Base-by-base conservation (phyloP, 1,140 invertebrate species). In the Cephus cinctus region DNA sequence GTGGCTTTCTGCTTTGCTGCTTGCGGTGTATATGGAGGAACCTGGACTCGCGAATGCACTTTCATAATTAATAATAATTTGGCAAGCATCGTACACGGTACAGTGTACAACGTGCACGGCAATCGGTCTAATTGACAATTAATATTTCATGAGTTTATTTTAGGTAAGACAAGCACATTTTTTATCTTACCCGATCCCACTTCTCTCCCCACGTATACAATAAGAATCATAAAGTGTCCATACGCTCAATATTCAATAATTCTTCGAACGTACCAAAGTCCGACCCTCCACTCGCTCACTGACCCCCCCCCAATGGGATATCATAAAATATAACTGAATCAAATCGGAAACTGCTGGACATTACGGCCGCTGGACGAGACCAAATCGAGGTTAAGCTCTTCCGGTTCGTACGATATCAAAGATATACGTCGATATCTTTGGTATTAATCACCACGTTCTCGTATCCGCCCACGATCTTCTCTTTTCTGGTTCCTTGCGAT, bases 371-470 rank as follows among this genome's bases (percentile, higher is more conserved):
- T 50, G 50, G 36, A 48, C 52, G 42, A 18, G 48, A 27, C 39
- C 51, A 53, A 59, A 69, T 68, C 62, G 65, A 57, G 65, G 61
- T 65, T 69, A 69, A 71, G 57, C 46, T 61, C 58, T 69, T 71
- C 67, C 67, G 64, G 58, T 53, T 46, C 20, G 14, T 6, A 15
- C 12, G 14, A 41, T 19, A 47, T 54, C 51, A 32, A n/a, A n/a
- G n/a, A n/a, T n/a, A n/a, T n/a, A n/a, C n/a, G n/a, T n/a, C n/a
- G n/a, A n/a, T n/a, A n/a, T n/a, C n/a, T n/a, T n/a, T n/a, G n/a
- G n/a, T n/a, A n/a, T n/a, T n/a, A n/a, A n/a, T n/a, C n/a, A n/a
- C n/a, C n/a, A n/a, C n/a, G n/a, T n/a, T n/a, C n/a, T n/a, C n/a
- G n/a, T n/a, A n/a, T n/a, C n/a, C n/a, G n/a, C n/a, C n/a, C n/a